phyloP scores from a whole-genome alignment of 2,113 vertebrate species.

The Ciconia boyciana region DNA sequence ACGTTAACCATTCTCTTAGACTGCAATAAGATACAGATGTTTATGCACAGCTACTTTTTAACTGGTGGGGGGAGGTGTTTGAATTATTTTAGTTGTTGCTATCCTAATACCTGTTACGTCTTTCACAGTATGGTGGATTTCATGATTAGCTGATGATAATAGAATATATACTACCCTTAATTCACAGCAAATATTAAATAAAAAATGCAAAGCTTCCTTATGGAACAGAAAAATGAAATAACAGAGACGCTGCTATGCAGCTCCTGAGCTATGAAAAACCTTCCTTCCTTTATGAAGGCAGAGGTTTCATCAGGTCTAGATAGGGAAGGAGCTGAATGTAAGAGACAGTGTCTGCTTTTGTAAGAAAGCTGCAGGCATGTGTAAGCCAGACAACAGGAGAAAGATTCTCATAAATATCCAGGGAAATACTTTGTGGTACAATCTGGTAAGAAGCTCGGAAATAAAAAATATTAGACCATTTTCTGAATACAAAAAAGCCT shows the following conservation, averaged over 20 bases:
- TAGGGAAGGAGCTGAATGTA: not conserved
- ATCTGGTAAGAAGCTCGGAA: not conserved
- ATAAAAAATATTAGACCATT: not conserved
- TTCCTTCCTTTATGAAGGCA: not conserved
- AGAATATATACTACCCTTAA: not conserved
- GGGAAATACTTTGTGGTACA: not conserved
- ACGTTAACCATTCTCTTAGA: not conserved
- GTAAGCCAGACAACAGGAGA: not conserved
- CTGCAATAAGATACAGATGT: not conserved
- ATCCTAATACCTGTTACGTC: not conserved
- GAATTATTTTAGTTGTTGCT: not conserved
- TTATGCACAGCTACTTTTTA: not conserved
- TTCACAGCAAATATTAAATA: not conserved
- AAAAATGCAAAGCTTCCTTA: not conserved
- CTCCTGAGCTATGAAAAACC: not conserved
- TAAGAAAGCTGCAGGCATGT: not conserved
- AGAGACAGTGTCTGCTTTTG: not conserved
- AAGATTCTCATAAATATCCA: not conserved
- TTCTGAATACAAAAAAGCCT: not conserved
- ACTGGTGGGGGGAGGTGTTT: not conserved
- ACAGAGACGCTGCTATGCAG: not conserved
- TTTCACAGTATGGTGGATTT: not conserved
- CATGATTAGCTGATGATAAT: not conserved
- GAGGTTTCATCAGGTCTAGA: not conserved
- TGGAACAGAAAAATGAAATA: not conserved